Conservation (phyloP, 2,888 invertebrate genomes). For the Liopterus haemorrhoidalis region DNA sequence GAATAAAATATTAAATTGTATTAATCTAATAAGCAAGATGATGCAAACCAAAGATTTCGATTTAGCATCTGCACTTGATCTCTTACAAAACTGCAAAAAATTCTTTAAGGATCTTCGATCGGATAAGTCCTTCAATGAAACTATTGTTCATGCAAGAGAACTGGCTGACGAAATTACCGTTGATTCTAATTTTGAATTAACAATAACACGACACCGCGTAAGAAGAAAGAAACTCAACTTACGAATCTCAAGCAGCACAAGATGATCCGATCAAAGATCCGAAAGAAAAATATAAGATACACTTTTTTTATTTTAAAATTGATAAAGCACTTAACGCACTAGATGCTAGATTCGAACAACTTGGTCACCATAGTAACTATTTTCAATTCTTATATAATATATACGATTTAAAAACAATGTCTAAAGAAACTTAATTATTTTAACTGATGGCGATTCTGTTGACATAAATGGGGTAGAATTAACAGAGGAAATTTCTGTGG, state of each 20-base stretch:
- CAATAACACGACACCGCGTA: conserved; percentile 23
- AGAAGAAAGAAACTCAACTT: conserved; percentile 27
- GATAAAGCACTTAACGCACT: conserved; percentile 27
- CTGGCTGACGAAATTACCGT: conserved; percentile 29
- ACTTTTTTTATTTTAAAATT: conserved; percentile 26
- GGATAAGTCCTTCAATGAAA: conserved; percentile 30
- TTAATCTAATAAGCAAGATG: conserved; percentile 30
- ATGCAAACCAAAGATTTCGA: conserved; percentile 29
- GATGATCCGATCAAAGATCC: conserved; percentile 27
- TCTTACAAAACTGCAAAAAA: conserved; percentile 30
- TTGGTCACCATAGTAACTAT: conserved; percentile 27
- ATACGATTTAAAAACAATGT: too few relatives aligned
- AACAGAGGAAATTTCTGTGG: too few relatives aligned
- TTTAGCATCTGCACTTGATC: conserved; percentile 28
- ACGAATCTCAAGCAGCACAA: conserved; percentile 24
- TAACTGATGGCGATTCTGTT: too few relatives aligned
- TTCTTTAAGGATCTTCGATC: conserved; percentile 30
- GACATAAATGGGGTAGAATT: too few relatives aligned
- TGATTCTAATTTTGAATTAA: conserved; percentile 27
- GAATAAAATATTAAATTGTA: conserved; percentile 27
- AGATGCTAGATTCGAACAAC: conserved; percentile 26
- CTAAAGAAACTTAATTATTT: too few relatives aligned
- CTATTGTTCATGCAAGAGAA: conserved; percentile 29
- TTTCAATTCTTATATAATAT: conserved; percentile 29
- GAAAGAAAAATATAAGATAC: conserved; percentile 28